Conservation (phyloP, 2,888 invertebrate species). For the Dynastes hyllus region DNA sequence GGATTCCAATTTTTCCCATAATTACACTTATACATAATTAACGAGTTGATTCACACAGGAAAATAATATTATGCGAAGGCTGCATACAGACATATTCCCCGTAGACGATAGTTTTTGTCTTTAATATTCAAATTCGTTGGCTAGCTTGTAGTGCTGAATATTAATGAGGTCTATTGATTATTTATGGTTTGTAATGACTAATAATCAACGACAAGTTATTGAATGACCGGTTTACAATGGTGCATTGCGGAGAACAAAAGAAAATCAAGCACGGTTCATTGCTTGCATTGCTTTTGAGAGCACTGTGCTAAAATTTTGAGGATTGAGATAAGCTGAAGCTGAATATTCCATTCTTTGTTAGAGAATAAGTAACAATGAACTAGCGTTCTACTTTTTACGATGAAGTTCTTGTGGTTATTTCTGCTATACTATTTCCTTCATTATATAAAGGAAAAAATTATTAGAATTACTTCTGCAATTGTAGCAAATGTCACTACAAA, state of each 20-base stretch:
- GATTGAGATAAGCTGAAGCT: no score
- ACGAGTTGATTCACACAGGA: neutral
- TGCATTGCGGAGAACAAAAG: constrained; percentile 3
- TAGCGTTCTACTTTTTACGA: no score
- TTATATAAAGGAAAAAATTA: no score
- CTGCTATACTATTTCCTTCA: no score
- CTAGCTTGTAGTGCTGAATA: constrained; percentile 47
- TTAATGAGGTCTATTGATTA: constrained; percentile 48
- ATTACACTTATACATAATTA: neutral
- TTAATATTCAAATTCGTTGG: constrained; percentile 50
- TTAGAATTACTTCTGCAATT: no score
- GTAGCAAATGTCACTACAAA: no score
- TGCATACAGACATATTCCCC: neutral
- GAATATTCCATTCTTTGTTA: no score
- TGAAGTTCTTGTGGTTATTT: no score
- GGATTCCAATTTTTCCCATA: neutral
- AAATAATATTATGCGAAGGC: neutral
- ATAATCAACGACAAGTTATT: constrained; percentile 45
- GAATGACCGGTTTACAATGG: constrained; percentile 26
- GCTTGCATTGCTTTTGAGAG: no score
- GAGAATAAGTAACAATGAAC: no score
- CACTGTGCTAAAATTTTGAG: no score
- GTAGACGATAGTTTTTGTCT: constrained; percentile 25
- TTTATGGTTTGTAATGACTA: constrained; percentile 49
- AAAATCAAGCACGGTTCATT: no score